Conservation (phyloP, 2,797 vertebrate genomes). For the Ctenopoma multispine region DNA sequence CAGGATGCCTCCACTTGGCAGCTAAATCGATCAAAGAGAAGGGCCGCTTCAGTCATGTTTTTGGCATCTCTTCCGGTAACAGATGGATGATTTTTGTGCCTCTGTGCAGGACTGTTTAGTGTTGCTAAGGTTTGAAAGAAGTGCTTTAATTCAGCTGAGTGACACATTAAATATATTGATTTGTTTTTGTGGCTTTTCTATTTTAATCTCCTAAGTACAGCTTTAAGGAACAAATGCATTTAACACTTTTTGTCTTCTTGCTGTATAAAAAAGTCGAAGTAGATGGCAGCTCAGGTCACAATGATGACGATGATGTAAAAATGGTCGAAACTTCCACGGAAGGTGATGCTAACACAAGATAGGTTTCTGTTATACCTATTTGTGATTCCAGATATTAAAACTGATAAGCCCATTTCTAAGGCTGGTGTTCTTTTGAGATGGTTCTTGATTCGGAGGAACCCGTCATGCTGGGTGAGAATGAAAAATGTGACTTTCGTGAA, state of each 20-base stretch:
- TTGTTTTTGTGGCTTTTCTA: neutral
- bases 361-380: neutral
- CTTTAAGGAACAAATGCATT: neutral
- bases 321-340: neutral
- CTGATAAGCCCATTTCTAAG: neutral
- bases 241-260: neutral
- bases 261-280: neutral
- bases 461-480: neutral
- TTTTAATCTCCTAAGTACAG: constrained; percentile 5
- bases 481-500: neutral
- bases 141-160: constrained; percentile 15
- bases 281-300: neutral
- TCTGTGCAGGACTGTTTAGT: constrained; percentile 45
- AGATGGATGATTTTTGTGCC: constrained; percentile 72
- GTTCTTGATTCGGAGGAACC: neutral
- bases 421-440: neutral
- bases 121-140: neutral
- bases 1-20: constrained; percentile 39
- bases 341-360: constrained; percentile 12
- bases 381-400: neutral
- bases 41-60: constrained; percentile 45
- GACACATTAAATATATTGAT: constrained; percentile 13
- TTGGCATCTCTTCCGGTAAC: constrained; percentile 66
- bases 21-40: neutral
- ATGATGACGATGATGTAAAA: constrained; percentile 8